A percentile compares a stretch with the other conserved stretches of the same genome.
Conservation (phyloP, 2,797 vertebrate genomes). For the Anomalospiza imberbis region DNA sequence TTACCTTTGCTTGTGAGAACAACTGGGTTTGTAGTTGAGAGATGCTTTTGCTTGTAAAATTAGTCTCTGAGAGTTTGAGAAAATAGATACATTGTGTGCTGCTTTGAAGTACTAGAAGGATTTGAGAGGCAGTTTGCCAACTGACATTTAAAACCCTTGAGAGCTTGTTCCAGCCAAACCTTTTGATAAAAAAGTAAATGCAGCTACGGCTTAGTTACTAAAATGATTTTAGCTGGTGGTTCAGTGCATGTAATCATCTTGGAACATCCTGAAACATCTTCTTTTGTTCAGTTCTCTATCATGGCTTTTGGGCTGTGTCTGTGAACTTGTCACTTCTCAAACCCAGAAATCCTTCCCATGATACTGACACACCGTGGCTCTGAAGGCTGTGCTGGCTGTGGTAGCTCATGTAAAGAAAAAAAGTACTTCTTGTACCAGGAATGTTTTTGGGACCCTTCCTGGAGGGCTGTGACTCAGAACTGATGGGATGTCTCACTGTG, state of each 20-base stretch:
- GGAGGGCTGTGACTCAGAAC: neutral
- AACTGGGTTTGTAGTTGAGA: neutral
- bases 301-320: neutral
- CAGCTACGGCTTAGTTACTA: neutral
- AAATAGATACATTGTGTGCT: neutral
- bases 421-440: too few species aligned
- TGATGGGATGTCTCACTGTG: neutral
- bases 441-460: neutral
- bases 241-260: neutral
- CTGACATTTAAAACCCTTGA: slow-evolving; percentile 30
- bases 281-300: neutral
- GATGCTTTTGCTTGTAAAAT: neutral
- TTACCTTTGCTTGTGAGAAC: neutral
- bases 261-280: neutral
- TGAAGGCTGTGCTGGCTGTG: rapidly evolving
- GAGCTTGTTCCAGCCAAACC: slow-evolving; percentile 2
- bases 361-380: neutral
- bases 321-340: neutral
- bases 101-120: neutral
- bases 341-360: neutral
- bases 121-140: slow-evolving; percentile 21
- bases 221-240: neutral
- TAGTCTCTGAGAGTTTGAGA: neutral
- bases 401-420: neutral
- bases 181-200: slow-evolving; percentile 12